Percentiles rank a stretch among this genome's conserved stretches.
Evolutionary conservation across 2,113 vertebrate species (phyloP).

Genomic region (Stictonetta naevosa): DNA sequence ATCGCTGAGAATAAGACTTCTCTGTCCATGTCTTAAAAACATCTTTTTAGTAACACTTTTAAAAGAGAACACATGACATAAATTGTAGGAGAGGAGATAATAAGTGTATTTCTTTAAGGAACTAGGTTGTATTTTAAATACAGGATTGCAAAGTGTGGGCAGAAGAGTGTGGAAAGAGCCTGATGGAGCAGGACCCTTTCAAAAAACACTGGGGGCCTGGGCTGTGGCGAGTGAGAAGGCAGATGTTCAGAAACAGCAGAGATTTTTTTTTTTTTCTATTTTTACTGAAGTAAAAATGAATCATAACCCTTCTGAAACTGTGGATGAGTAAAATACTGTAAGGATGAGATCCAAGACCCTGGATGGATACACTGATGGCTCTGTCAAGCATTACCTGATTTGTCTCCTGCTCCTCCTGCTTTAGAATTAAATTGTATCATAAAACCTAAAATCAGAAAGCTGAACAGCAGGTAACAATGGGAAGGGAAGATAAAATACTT

Average conservation of each 20-base stretch:
- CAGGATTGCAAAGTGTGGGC: neutral
- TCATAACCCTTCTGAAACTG: neutral
- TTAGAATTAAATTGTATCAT: neutral
- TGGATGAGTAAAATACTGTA: neutral
- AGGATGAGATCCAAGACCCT: neutral
- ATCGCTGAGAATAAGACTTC: neutral
- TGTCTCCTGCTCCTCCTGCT: neutral
- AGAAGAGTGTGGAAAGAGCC: neutral
- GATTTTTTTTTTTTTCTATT: neutral
- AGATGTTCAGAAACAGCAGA: neutral
- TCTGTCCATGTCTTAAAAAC: neutral
- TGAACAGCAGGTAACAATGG: neutral
- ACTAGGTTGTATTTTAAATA: neutral
- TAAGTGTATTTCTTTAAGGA: conserved; percentile 2
- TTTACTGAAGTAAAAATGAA: neutral
- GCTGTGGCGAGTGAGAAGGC: neutral
- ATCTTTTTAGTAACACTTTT: neutral
- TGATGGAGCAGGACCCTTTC: neutral
- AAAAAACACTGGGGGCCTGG: neutral
- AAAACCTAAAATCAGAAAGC: neutral
- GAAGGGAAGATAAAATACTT: neutral
- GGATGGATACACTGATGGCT: neutral
- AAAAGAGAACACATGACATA: neutral
- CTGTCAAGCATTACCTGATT: neutral
- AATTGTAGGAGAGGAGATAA: neutral